Evolutionary conservation across 1,140 invertebrate species (phyloP), one percentile per base, ranked within the genome.

Genomic region (Galleria mellonella): DNA sequence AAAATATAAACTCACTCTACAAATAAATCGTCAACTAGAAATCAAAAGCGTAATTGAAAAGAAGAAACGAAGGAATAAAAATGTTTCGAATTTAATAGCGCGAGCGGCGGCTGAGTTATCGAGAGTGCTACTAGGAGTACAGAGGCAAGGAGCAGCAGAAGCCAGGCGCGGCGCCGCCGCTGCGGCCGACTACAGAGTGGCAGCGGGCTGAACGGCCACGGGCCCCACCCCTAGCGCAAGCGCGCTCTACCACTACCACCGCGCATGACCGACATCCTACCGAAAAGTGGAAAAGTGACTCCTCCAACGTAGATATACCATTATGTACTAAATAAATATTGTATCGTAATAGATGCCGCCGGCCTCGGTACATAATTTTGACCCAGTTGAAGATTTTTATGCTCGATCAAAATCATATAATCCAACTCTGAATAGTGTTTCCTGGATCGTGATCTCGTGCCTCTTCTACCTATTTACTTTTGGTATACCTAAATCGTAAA

Each of bases 251-350:
- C 9, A 11, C 50, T 47, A 36, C 58, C 60, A 72, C 23, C 45
- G 77, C 81, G 77, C 81, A 82, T 77, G 81, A 74, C 71, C 74
- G 69, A 84, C 77, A 81, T 82, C 77, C 77, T 81, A 79, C 81
- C 71, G 60, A 74, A 82, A 82, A 81, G 65, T 84, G 66, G 75
- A 82, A 82, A 82, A 84, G 81, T 73, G 81, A 84, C 81, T 84
- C 81, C 81, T 84, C 75, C 77, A 73, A 72, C 62, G 66, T 76
- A 83, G 72, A 78, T 81, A 84, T 60, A 73, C 66, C 67, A 73
- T 79, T 84, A 82, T 82, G 63, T 84, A 79, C 66, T 79, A 83
- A 74, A 81, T 79, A 83, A 85, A 83, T 82, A 83, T 73, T 74
- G 63, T 76, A 77, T 68, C 66, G 53, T 62, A 59, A 72, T 72